Conservation (phyloP, 2,888 invertebrate species). For the Oligia strigilis region DNA sequence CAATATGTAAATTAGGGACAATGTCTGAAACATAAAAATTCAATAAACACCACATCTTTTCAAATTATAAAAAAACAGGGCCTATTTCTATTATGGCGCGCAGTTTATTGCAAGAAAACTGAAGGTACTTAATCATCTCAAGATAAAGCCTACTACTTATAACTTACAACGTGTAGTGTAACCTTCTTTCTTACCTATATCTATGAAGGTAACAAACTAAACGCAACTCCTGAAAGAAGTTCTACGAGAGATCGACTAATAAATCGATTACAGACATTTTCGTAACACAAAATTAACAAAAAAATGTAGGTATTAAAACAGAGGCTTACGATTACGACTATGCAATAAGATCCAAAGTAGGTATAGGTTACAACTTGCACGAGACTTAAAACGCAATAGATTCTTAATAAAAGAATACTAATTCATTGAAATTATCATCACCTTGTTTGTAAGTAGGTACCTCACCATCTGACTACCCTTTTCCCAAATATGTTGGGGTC, state of each 20-base stretch:
- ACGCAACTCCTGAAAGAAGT: not conserved
- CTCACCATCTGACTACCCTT: no score
- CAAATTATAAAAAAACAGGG: not conserved
- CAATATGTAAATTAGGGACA: constrained; percentile 72
- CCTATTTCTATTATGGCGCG: not conserved
- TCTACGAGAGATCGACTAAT: not conserved
- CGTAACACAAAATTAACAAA: no score
- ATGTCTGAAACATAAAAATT: constrained; percentile 67
- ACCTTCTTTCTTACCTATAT: no score
- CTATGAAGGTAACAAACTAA: not conserved
- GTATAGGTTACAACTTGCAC: not conserved
- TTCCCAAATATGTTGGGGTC: no score
- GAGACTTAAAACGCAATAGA: not conserved
- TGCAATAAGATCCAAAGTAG: not conserved
- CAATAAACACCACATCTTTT: not conserved
- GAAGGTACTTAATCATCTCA: not conserved
- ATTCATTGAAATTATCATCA: not conserved
- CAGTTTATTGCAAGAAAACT: not conserved
- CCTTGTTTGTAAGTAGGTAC: no score
- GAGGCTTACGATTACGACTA: not conserved
- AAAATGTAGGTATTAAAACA: not conserved
- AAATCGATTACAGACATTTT: not conserved
- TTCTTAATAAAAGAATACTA: not conserved
- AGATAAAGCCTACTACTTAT: not conserved
- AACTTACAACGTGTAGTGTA: not conserved